These are phyloP conservation scores for Enteromius thamalakanensis DNA, from an alignment of 2,797 vertebrate species.

Conservation along the genomic window DNA sequence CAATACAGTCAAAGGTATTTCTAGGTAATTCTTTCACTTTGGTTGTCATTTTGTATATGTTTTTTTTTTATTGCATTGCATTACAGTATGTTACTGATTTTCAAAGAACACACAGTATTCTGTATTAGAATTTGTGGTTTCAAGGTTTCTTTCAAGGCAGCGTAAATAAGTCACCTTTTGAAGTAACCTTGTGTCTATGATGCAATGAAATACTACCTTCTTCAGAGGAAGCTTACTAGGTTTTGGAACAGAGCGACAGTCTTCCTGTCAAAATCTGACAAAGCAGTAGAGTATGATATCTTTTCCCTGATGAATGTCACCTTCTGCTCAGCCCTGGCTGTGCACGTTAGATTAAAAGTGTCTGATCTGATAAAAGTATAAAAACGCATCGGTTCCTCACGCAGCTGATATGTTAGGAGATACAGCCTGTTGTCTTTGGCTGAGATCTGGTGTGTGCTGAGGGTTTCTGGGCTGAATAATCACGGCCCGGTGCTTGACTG, in stretches of 20 bases:
- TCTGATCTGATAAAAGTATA: constrained; percentile 70
- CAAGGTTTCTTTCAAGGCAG: background rate
- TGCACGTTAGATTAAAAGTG: constrained; percentile 68
- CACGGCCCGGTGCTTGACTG: constrained; percentile 59
- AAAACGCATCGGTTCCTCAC: constrained; percentile 62
- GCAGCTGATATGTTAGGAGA: constrained; percentile 72
- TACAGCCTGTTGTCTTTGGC: constrained; percentile 72
- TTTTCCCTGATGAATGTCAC: constrained; percentile 61
- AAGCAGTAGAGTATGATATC: constrained; percentile 51
- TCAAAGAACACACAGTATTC: background rate
- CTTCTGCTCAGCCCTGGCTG: constrained; percentile 61
- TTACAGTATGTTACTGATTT: background rate
- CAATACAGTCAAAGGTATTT: background rate
- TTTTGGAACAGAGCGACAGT: constrained; percentile 32
- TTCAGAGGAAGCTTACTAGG: background rate
- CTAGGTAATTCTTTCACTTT: background rate
- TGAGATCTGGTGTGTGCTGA: constrained; percentile 36
- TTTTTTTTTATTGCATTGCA: background rate
- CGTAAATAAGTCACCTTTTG: background rate
- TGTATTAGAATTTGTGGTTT: background rate
- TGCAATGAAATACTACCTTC: background rate
- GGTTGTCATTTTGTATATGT: background rate
- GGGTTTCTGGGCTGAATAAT: constrained; percentile 60
- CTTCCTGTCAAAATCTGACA: constrained; percentile 49
- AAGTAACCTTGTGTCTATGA: background rate